Evolutionary conservation across 1,140 invertebrate genomes (phyloP), one percentile per base, ranked within the genome.

Genomic region (Pemphigus obesinymphae): DNA sequence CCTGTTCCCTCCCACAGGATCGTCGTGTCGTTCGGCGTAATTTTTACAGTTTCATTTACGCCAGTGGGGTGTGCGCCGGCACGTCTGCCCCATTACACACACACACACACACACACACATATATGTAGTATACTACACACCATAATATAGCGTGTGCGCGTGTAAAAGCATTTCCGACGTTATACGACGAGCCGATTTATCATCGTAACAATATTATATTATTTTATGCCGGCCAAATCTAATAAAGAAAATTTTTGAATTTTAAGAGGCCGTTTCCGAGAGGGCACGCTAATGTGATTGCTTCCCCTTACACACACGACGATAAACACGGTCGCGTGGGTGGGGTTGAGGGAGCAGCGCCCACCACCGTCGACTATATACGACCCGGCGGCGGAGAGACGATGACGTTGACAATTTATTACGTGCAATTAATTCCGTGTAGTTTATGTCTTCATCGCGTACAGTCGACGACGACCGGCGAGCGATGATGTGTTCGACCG

Each of bases 251-350:
- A 80, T 61, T 80, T 76, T 50, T 43, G 76, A 63, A 80, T 80
- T 61, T 80, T 61, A 63, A 80, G 26, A 55, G 76, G 23, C 43
- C 40, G 43, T 31, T 72, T 50, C 45, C 70, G 17, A 61, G 55
- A 63, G 76, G 55, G 55, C 76, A 26, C 53, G 43, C 43, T 80
- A 80, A 80, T 80, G 76, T 80, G 55, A 80, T 80, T 80, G 76
- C 55, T 61, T 61, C n/a, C n/a, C 37, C 17, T n/a, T n/a, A n/a
- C n/a, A n/a, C n/a, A 23, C 40, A 8, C 37, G 43, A 45, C 43
- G 43, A 70, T 70, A 70, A 43, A 70, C 37, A 70, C 66, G 63
- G 31, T 29, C 66, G 11, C 26, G 43, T n/a, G 37, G 26, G 15
- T 29, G 23, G 50, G 50, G 50, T 17, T 3, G 20, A 1, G 11